Conservation (phyloP, 2,113 vertebrate genomes). For the Limnothrissa miodon region DNA sequence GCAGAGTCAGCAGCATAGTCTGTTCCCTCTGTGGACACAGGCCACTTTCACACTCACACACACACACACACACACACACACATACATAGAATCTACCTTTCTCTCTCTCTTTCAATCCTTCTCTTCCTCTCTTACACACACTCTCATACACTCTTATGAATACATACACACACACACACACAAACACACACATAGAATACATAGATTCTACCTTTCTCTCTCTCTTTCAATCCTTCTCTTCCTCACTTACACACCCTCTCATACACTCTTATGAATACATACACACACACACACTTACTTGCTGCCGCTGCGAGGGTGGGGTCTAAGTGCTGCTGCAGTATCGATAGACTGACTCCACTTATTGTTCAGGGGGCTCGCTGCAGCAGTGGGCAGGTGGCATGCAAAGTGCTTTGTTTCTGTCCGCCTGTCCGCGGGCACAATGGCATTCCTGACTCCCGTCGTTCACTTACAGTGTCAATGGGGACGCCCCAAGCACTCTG, state of each 20-base stretch:
- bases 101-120: too few species aligned
- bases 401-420: background rate
- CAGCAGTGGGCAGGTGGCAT: background rate
- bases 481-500: background rate
- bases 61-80: slow-evolving; percentile 23
- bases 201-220: background rate
- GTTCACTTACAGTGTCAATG: background rate
- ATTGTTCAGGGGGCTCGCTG: background rate
- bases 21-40: background rate
- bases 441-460: background rate
- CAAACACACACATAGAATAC: background rate
- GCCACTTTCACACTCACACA: background rate
- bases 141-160: background rate
- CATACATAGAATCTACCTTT: background rate
- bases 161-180: background rate
- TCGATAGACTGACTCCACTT: background rate
- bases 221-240: too few species aligned
- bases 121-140: background rate
- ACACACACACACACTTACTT: background rate
- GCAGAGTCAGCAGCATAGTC: slow-evolving; percentile 7
- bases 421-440: background rate
- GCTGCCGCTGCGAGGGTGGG: background rate
- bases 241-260: slow-evolving; percentile 7
- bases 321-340: background rate
- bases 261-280: background rate